Evolutionary conservation across 2,888 invertebrate species (phyloP).

Genomic region (Euclidia mi): DNA sequence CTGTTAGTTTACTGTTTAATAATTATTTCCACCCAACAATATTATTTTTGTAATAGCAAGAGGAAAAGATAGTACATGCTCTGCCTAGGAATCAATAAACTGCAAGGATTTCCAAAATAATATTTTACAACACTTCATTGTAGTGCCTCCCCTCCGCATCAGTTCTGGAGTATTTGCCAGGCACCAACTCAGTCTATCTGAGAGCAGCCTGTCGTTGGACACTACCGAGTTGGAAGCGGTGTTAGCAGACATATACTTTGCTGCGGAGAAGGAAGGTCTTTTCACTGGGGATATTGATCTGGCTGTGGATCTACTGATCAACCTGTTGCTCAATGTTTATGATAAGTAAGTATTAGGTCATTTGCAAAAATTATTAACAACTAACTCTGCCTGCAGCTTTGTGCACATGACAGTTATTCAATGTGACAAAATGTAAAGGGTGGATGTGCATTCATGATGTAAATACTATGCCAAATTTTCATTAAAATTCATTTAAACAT

Average conservation of each 20-base stretch:
- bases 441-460: background rate
- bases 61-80: too few species aligned
- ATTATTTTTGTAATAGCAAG: too few species aligned
- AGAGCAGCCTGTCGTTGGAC: slow-evolving; percentile 92
- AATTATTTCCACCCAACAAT: too few species aligned
- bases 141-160: slow-evolving; percentile 88
- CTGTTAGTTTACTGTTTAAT: too few species aligned
- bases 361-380: slow-evolving; percentile 1
- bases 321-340: slow-evolving; percentile 92
- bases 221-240: slow-evolving; percentile 93
- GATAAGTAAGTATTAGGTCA: slow-evolving; percentile 88
- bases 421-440: too few species aligned
- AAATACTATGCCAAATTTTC: background rate
- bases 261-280: slow-evolving; percentile 92
- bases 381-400: too few species aligned
- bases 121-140: slow-evolving; percentile 34
- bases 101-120: too few species aligned
- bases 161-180: slow-evolving; percentile 93
- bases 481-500: too few species aligned
- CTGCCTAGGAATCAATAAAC: too few species aligned
- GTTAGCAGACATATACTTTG: slow-evolving; percentile 93
- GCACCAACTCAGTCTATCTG: slow-evolving; percentile 92
- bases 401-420: too few species aligned
- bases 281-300: slow-evolving; percentile 91
- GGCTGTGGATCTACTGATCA: slow-evolving; percentile 91